Conservation (phyloP, 2,113 vertebrate species). For the Pseudorhombus dupliciocellatus region DNA sequence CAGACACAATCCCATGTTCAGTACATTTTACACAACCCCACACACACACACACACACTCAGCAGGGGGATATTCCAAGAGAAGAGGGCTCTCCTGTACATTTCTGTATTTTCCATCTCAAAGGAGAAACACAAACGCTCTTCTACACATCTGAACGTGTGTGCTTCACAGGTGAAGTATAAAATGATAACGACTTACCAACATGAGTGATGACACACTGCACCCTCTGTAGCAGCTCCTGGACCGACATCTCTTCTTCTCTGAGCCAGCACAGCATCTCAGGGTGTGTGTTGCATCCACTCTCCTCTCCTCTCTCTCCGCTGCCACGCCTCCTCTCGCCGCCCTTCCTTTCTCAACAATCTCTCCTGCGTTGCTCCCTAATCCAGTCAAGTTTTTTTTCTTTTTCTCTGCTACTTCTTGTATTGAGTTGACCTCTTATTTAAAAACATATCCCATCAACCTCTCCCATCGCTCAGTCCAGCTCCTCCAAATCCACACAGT, state of each 20-base stretch:
- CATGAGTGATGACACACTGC: conserved; percentile 91
- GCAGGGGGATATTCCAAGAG: background rate
- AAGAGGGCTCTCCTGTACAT: background rate
- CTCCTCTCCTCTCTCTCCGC: conserved; percentile 43
- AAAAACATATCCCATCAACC: background rate
- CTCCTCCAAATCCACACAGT: background rate
- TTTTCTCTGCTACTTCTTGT: conserved; percentile 1
- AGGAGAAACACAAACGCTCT: background rate
- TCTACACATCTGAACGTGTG: background rate
- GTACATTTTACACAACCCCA: no score
- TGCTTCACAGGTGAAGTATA: background rate
- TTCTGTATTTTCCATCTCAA: background rate
- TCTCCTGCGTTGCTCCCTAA: conserved; percentile 1
- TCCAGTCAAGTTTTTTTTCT: conserved; percentile 17
- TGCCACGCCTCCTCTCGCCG: conserved; percentile 56
- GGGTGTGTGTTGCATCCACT: conserved; percentile 69
- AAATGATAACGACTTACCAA: conserved; percentile 83
- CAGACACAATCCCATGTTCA: background rate
- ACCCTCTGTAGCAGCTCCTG: conserved; percentile 90
- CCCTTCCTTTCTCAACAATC: conserved; percentile 1
- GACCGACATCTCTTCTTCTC: conserved; percentile 93
- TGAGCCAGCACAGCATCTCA: conserved; percentile 92
- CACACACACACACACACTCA: background rate
- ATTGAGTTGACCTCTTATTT: background rate
- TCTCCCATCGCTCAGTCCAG: background rate